Evolutionary conservation across 2,888 invertebrate species (phyloP), one percentile per base, ranked within the genome.

Genomic region (Drosophila barbarae): DNA sequence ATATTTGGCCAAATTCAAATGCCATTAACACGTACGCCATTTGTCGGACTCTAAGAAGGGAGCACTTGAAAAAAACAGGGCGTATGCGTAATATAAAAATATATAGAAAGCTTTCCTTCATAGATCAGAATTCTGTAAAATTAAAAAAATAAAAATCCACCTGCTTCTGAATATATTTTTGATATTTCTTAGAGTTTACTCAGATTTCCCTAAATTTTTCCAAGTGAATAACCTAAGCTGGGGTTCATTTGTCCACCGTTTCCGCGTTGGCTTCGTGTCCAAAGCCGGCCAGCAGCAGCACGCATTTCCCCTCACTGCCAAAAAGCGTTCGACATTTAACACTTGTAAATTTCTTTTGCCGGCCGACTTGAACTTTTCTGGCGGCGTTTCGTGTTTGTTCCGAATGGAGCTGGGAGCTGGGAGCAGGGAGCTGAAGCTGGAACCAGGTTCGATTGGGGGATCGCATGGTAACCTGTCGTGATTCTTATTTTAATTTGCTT

Each of bases 1-100:
- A 86, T 88, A 87, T 87, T 87, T 87, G 88, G 87, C 72, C 81
- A 86, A 86, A 88, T 87, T 86, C 87, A 85, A 87, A 88, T 87
- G 85, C 85, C 87, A 87, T 87, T 87, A 87, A 88, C 87, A 88
- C 88, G 87, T 87, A 87, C 83, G 69, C 78, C 85, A 83, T 76
- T 81, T 84, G 76, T 84, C 76, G 72, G 57, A 15, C 61, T 63
- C 58, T 56, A 46, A 26, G 64, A 56, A 38, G 44, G 15, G 18
- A 8, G 21, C 32, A 23, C 59, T 61, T 3, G 13, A 3, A 23
- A 10, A 61, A 61, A 61, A 63, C 1, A 4, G 9, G 10, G 12
- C 15, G 15, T 18, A 28, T 2, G 0, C 2, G 13, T n/a, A 5
- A 18, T 2, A 36, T 38, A 7, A 9, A 9, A 41, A 41, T 8